Base-by-base conservation (phyloP, 1,140 invertebrate species). In the Cherax quadricarinatus region DNA sequence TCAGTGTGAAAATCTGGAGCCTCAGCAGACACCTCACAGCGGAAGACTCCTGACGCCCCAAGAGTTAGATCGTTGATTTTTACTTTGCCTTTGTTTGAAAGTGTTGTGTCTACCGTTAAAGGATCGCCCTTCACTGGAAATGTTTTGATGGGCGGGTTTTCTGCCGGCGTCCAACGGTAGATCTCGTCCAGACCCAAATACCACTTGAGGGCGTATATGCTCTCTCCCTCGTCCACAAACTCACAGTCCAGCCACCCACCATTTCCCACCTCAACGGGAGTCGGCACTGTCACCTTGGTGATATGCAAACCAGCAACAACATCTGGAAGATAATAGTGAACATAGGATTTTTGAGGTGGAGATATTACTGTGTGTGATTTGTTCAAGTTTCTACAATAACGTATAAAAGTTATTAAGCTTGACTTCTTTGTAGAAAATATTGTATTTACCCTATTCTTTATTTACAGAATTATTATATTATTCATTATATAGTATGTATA, bases 11-110 rank as follows among this genome's bases (percentile, higher is more conserved):
- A n/a, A 41, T 84, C 84, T 94, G 86, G 16, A 81, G 49, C 21
- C 82, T 98, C 97, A 0, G 97, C 97, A 87, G 96, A 97, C 91
- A 97, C 97, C 95, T 98, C 97, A 94, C 97, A 98, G 93, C 96
- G 96, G 95, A 97, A 98, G 21, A 96, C 94, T 5, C 97, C 97
- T 24, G 96, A 97, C 3, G 96, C 96, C 94, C 96, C 96, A 81
- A 97, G 95, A 30, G 41, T 83, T 16, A 89, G 80, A 18, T 83
- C 48, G 41, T 75, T 24, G 21, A 89, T 83, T 18, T 57, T 62
- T 62, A 89, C 88, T 51, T 81, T 24, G 18, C 88, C 88, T 6
- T 41, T 21, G 30, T 62, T 66, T 14, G 88, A 89, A 62, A 66
- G 62, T 10, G 62, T 41, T 51, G 30, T 60, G 88, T 89, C 88